Conservation (phyloP, 2,113 vertebrate genomes). For the Tylochromis polylepis region DNA sequence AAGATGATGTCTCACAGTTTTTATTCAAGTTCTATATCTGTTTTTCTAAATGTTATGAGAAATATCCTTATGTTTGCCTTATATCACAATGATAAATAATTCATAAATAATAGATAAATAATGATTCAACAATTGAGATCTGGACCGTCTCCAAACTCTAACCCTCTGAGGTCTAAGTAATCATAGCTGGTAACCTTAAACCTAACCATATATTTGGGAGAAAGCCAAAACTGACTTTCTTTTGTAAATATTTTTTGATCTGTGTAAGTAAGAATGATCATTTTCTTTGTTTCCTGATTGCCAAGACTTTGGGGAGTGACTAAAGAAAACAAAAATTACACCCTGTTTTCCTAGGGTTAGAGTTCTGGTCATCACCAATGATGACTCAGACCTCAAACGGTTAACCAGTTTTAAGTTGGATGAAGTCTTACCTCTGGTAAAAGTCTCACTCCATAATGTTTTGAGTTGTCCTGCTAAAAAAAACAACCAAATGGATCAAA, state of each 20-base stretch:
- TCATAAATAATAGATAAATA: too few relatives aligned
- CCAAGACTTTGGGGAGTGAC: neutral
- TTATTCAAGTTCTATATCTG: too few relatives aligned
- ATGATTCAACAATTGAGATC: neutral
- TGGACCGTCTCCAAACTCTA: neutral
- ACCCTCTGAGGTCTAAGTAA: neutral
- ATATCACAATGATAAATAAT: too few relatives aligned
- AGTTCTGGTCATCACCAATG: neutral
- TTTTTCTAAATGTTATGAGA: too few relatives aligned
- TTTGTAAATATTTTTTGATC: neutral
- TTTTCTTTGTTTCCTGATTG: neutral
- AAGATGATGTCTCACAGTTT: too few relatives aligned
- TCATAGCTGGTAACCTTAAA: neutral
- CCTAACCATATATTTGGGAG: neutral
- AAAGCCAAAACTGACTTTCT: neutral
- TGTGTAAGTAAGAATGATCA: neutral
- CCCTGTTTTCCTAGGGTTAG: neutral
- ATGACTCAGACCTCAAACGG: neutral
- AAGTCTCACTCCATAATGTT: neutral
- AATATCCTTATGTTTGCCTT: too few relatives aligned
- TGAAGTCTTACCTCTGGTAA: neutral
- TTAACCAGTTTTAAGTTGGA: neutral
- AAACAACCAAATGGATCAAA: neutral
- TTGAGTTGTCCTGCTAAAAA: neutral
- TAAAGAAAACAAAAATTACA: neutral